phyloP scores from a whole-genome alignment of 2,797 vertebrate species.

The Labroides dimidiatus region DNA sequence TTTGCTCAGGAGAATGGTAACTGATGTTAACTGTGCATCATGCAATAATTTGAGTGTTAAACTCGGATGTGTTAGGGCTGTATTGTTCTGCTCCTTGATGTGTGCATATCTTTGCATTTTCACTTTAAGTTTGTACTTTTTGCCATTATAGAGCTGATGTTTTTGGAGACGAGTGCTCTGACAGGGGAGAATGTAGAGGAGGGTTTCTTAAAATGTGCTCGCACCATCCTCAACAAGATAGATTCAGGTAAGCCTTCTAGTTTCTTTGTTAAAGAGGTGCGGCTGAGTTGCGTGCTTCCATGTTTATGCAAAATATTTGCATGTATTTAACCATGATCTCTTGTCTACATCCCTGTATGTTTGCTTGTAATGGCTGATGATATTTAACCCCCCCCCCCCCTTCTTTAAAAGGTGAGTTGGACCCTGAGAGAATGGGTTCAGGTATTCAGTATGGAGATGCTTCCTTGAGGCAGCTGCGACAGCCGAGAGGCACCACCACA shows the following conservation, averaged over 20 bases:
- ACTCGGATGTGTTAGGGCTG: neutral
- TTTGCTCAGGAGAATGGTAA: constrained; percentile 97
- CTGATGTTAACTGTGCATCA: neutral
- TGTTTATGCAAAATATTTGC: neutral
- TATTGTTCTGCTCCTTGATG: neutral
- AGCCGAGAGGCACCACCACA: constrained; percentile 86
- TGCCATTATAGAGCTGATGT: constrained; percentile 88
- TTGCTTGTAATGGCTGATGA: neutral
- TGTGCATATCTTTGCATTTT: neutral
- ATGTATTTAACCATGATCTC: neutral
- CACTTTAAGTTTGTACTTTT: neutral
- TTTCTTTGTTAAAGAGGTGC: constrained; percentile 24
- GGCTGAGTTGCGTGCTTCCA: neutral
- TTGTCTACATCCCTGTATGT: neutral
- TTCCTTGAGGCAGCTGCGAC: constrained; percentile 90
- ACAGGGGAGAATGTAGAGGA: constrained; percentile 96
- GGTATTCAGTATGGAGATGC: constrained; percentile 94
- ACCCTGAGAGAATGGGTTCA: constrained; percentile 95
- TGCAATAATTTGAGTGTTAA: neutral
- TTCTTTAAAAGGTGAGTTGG: constrained; percentile 87
- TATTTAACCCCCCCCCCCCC: neutral
- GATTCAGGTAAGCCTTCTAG: constrained; percentile 86
- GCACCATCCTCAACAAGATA: constrained; percentile 94
- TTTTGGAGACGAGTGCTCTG: constrained; percentile 94
- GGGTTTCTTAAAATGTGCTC: constrained; percentile 93